Evolutionary conservation across 2,113 vertebrate genomes (phyloP).

Genomic region (Mormyrus lacerda): DNA sequence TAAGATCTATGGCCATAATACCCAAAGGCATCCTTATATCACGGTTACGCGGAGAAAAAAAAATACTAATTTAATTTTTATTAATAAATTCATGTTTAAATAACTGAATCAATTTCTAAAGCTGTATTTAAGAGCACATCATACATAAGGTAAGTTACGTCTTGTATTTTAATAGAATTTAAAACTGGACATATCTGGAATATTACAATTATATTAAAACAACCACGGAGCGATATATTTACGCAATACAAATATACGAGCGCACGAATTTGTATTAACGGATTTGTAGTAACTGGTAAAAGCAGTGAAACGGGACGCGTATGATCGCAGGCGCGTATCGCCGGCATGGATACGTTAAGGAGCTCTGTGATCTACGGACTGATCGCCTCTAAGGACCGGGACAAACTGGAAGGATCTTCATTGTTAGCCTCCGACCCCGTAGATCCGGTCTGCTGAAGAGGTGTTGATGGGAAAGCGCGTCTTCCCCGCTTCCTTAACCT

Average conservation of each 20-base stretch:
- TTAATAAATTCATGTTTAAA: background rate
- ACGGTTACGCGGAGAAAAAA: background rate
- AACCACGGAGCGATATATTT: conserved; percentile 1
- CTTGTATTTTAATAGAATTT: background rate
- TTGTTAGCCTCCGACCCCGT: background rate
- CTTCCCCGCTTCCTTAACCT: conserved; percentile 28
- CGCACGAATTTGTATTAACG: background rate
- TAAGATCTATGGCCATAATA: background rate
- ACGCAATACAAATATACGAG: background rate
- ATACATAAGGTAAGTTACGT: background rate
- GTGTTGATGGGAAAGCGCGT: conserved; percentile 24
- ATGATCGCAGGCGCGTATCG: background rate
- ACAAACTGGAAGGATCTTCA: conserved; percentile 12
- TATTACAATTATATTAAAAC: background rate
- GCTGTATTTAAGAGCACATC: background rate
- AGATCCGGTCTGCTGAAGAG: conserved; percentile 13
- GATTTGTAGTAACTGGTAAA: background rate
- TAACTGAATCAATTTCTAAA: background rate
- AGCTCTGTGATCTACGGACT: background rate
- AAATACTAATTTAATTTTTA: background rate
- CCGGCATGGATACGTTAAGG: background rate
- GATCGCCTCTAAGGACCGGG: background rate
- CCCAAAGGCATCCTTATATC: background rate
- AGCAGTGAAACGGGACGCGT: background rate
- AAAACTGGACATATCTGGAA: background rate